Evolutionary conservation across 1,140 invertebrate genomes (phyloP), one percentile per base, ranked within the genome.

Genomic region (Phthorimaea operculella): DNA sequence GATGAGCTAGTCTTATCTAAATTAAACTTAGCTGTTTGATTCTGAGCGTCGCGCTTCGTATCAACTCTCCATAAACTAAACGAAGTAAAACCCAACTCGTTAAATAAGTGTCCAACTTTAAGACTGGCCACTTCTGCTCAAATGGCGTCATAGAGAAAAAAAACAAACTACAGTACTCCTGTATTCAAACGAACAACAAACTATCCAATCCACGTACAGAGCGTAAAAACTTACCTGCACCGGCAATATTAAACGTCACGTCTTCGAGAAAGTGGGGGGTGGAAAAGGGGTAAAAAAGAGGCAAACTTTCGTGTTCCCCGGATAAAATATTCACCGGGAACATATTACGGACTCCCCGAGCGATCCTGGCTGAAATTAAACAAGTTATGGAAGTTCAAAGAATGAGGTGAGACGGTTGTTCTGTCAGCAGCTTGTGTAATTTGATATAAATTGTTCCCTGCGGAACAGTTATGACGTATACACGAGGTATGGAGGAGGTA

Each of bases 221-320:
- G 39, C 39, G 14, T 42, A 42, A 28, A 4, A 17, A 4, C 16
- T 47, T 47, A 47, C 44, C 9, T 11, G 44, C 55, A 15, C 2
- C 9, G 10, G 44, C 53, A 53, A 65, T 65, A 65, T 65, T 65
- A 62, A 65, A 65, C 61, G 59, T 65, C 59, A 58, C 62, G 55
- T 63, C 62, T 62, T 62, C 58, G 33, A 47, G 54, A 61, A 56
- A 62, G 52, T 47, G 57, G 57, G 57, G 59, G 59, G 57, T 5
- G 33, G 3, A 57, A 56, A 57, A 64, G 56, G 57, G 63, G 57
- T 58, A 44, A 58, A 16, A 47, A 47, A 15, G 14, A 17, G 44
- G 44, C 39, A 47, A 65, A 59, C 50, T 64, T 64, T 44, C 36
- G 28, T 36, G 15, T 49, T 12, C 54, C 60, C 45, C n/a, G 42